Base-by-base conservation (phyloP, 2,113 vertebrate genomes). In the Aldabrachelys gigantea region DNA sequence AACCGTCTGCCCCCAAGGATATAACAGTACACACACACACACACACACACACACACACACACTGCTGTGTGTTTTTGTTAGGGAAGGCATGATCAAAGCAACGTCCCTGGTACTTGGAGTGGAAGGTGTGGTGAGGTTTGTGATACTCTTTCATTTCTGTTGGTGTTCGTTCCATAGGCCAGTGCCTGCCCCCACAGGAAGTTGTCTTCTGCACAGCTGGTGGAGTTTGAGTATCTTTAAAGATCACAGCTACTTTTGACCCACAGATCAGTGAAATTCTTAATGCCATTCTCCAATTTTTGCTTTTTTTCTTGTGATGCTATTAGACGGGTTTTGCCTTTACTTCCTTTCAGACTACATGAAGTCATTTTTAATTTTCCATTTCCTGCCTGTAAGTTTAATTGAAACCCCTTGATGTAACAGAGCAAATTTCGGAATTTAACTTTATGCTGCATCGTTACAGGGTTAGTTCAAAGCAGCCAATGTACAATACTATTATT, bases 81-180 rank as follows among this genome's bases (percentile, higher is more conserved):
- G 57, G 76, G 53, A 50, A 89, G 85, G 90, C 82, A 84, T 89
- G 90, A 90, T 83, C 89, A 94, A 91, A 94, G 91, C 92, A 92
- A 94, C 72, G 44, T 84, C 91, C 89, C 86, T 87, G 92, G 79
- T 57, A 94, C 89, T 91, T 95, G 50, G 75, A 93, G 79, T 65
- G 81, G 80, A 82, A 95, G 80, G n/a, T 81, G n/a, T 81, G 75
- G 27, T 90, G 85, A 94, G 89, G 54, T 90, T 56, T 95, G 57
- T 29, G 88, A 24, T 10, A 81, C 38, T 50, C 84, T 41, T 54
- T 89, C 0, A 1, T 95, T 97, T 92, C 94, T 6, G 0, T 95
- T 96, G 91, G 93, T 94, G 89, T 93, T 93, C 41, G n/a, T 92
- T 95, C 92, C 57, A 31, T 35, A 38, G 72, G 92, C 80, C 79